Conservation (phyloP, 2,888 invertebrate genomes). For the Aporophyla lueneburgensis region DNA sequence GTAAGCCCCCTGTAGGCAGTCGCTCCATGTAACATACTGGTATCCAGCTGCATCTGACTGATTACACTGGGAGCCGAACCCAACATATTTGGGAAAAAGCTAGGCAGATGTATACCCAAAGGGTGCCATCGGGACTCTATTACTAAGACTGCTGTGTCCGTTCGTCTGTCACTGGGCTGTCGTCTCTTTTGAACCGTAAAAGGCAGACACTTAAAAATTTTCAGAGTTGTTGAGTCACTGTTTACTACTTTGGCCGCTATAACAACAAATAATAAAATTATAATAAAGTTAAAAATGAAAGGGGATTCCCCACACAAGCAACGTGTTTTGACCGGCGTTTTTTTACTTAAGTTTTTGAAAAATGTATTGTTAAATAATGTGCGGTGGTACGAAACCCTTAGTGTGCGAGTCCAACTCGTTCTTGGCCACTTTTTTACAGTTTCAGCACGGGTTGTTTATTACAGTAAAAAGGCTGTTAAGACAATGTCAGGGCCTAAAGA, state of each 20-base stretch:
- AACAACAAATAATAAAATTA: neutral
- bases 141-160: no score
- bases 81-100: no score
- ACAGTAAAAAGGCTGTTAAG: constrained; percentile 74
- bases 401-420: neutral
- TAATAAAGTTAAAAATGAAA: neutral
- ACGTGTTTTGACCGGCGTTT: no score
- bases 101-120: no score
- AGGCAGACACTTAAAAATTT: neutral
- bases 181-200: neutral
- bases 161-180: neutral
- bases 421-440: constrained; percentile 65
- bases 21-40: neutral
- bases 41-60: neutral
- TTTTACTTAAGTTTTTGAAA: no score
- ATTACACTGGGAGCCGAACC: no score
- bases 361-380: neutral
- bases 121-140: no score
- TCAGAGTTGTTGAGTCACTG: no score
- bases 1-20: no score
- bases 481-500: constrained; percentile 66
- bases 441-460: constrained; percentile 73
- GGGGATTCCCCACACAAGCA: no score
- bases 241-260: neutral
- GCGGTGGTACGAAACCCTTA: neutral